phyloP scores from a whole-genome alignment of 2,888 invertebrate genomes.

The Athalia circularis region DNA sequence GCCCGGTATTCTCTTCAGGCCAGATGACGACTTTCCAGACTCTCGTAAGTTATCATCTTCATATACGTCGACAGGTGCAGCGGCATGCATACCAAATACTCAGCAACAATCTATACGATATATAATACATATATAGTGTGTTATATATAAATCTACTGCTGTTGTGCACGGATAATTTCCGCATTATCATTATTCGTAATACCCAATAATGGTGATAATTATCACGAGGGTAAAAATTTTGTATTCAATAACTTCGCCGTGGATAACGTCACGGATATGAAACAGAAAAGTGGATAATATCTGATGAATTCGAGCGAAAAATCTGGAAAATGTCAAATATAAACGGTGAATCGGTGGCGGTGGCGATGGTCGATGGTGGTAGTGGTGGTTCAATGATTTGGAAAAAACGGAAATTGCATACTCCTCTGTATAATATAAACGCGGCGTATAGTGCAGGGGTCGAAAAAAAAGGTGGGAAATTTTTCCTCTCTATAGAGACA shows the following conservation, averaged over 20 bases:
- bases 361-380: not conserved
- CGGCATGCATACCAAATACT: conserved; percentile 29
- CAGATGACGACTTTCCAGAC: conserved; percentile 43
- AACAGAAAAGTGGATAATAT: no score
- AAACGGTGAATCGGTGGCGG: not conserved
- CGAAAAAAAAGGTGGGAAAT: conserved; percentile 7
- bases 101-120: not conserved
- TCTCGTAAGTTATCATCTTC: conserved; percentile 29
- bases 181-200: no score
- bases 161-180: no score
- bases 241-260: no score
- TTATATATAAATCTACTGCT: no score
- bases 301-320: no score
- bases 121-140: no score
- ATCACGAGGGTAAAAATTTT: no score
- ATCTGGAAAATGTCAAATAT: no score
- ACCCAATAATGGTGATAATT: no score
- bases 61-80: not conserved
- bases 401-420: conserved; percentile 42
- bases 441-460: not conserved
- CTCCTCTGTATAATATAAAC: not conserved
- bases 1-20: conserved; percentile 16
- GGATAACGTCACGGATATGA: no score
- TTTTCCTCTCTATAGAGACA: conserved; percentile 16
- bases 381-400: conserved; percentile 15